Base-by-base conservation (phyloP, 2,888 invertebrate genomes). In the Stramonita haemastoma region DNA sequence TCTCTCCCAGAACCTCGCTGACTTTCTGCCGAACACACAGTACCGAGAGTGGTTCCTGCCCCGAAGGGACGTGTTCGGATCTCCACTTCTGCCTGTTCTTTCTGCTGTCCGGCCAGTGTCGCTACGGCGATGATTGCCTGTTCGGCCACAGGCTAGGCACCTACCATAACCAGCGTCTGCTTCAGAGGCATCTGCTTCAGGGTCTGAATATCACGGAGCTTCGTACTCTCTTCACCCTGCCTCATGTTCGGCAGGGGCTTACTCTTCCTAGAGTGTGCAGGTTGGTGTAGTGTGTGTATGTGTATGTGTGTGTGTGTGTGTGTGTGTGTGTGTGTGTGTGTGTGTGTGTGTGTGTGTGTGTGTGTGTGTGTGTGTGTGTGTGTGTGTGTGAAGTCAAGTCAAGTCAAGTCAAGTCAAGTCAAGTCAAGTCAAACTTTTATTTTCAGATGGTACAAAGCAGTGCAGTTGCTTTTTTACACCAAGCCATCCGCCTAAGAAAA, bases 11-110 rank as follows among this genome's bases (percentile, higher is more conserved):
- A 11, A 86, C 86, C 4, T 32, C 57, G 6, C 66, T 86, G 29
- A 66, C 86, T 19, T 0, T 86, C 1, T 86, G 86, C 34, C 57
- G 32, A 2, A 22, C 13, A 5, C 87, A 88, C 87, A 88, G 87
- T 60, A 57, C 81, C 0, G 36, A 88, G 60, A 88, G 83, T 60
- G 83, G 79, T 26, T 57, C 79, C 0, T 79, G 81, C 26, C 83
- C 36, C 13, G 66, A 81, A 4, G 46, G 87, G 6, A 57, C 81
- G 2, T 88, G 87, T 34, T 29, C 56, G 8, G 81, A 57, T 34
- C 57, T 81, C 15, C 79, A 88, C 34, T 29, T 86, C 32, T 86
- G 86, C 66, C 17, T 17, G 19, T 86, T 66, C 34, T 66, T 17
- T 17, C 86, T 86, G 60, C 86, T 86, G 60, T 86, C 86, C 13